These are phyloP conservation scores for Tryphoninae sp. DNA, from an alignment of 2,888 invertebrate genomes.

Conservation along the genomic window DNA sequence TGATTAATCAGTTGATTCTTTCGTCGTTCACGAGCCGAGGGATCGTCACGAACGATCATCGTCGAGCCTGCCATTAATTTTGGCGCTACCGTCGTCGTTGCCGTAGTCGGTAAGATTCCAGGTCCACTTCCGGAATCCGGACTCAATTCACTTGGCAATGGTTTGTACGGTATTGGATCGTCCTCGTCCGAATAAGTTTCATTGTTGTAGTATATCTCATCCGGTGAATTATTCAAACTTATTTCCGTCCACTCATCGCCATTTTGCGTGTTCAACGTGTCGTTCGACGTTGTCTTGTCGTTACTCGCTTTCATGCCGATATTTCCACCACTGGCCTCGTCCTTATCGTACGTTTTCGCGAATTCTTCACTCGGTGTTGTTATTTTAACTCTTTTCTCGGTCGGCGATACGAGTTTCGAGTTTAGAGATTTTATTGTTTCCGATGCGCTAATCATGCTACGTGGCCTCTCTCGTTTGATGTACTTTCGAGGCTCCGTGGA, in stretches of 20 bases:
- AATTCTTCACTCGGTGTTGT: conserved; percentile 66
- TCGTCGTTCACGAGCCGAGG: conserved; percentile 66
- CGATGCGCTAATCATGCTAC: conserved; percentile 73
- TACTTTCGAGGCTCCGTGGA: conserved; percentile 79
- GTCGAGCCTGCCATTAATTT: conserved; percentile 44
- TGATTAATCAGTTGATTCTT: conserved; percentile 80
- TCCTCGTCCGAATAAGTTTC: conserved; percentile 82
- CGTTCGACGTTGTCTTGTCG: conserved; percentile 51
- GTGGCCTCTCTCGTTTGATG: conserved; percentile 78
- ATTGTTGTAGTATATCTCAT: conserved; percentile 84
- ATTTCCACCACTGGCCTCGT: conserved; percentile 53
- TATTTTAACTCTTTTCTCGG: conserved; percentile 72
- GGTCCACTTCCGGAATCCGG: conserved; percentile 69
- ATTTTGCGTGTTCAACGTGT: conserved; percentile 72
- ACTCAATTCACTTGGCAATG: conserved; percentile 78
- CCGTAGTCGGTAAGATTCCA: conserved; percentile 68
- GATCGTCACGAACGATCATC: conserved; percentile 64
- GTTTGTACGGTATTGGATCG: conserved; percentile 82
- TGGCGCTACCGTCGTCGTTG: conserved; percentile 44
- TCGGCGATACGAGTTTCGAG: conserved; percentile 64
- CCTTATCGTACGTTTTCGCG: conserved; percentile 14
- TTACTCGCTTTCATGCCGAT: conserved; percentile 62
- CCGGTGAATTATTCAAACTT: conserved; percentile 87
- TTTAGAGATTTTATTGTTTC: conserved; percentile 69
- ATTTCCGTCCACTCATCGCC: conserved; percentile 89